A percentile compares a stretch with the other conserved stretches of the same genome.
Evolutionary conservation across 1,140 invertebrate genomes (phyloP).

Genomic region (Charaxes varanes): DNA sequence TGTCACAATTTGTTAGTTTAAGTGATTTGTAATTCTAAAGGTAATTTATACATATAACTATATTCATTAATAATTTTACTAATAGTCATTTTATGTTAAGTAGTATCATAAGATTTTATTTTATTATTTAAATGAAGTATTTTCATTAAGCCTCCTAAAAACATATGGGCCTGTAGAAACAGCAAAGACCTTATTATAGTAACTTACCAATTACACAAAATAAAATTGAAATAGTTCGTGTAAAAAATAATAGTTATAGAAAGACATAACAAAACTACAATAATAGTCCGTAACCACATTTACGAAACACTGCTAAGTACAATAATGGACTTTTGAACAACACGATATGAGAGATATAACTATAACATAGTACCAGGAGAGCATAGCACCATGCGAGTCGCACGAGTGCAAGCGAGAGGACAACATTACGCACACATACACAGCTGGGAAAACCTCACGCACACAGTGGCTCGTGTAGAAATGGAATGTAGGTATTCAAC

Average conservation of each 20-base stretch:
- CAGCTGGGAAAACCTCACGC: slow-evolving; percentile 25
- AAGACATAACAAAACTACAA: slow-evolving; percentile 3
- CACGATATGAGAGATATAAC: slow-evolving; percentile 36
- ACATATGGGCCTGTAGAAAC: no score
- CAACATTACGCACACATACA: slow-evolving; percentile 24
- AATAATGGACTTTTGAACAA: slow-evolving; percentile 47
- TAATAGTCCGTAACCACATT: slow-evolving; percentile 32
- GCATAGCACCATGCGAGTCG: slow-evolving; percentile 16
- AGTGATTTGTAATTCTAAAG: no score
- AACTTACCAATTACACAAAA: slow-evolving; percentile 4
- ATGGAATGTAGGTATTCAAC: slow-evolving; percentile 47
- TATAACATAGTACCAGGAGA: slow-evolving; percentile 20
- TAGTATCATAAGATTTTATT: no score
- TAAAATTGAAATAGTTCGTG: no score
- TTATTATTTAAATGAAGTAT: no score
- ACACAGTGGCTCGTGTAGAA: slow-evolving; percentile 29
- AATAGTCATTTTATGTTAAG: no score
- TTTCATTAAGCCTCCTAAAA: no score
- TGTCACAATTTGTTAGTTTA: no score
- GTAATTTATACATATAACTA: no score
- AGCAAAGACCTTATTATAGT: no score
- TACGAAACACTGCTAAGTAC: slow-evolving; percentile 49
- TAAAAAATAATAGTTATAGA: no score
- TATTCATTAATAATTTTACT: no score
- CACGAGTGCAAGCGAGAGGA: slow-evolving; percentile 20